phyloP scores from a whole-genome alignment of 2,113 vertebrate species.

The Crocuta crocuta region DNA sequence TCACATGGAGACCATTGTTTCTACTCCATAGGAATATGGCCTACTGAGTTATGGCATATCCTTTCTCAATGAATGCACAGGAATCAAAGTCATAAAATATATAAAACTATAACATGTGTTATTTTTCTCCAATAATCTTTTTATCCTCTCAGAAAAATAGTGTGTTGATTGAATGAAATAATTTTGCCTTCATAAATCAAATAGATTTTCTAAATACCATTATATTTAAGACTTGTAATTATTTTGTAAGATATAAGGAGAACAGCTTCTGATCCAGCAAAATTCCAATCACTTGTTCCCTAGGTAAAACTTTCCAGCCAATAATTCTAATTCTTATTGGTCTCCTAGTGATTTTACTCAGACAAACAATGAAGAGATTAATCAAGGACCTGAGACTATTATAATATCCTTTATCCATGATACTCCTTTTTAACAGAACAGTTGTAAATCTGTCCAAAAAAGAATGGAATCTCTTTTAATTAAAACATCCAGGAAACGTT shows the following conservation, averaged over 20 bases:
- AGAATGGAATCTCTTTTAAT: neutral
- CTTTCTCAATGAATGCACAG: neutral
- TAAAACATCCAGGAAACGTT: neutral
- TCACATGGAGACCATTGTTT: neutral
- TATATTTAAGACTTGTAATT: neutral
- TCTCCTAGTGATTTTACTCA: neutral
- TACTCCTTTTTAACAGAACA: neutral
- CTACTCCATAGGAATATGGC: neutral
- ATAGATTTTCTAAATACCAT: neutral
- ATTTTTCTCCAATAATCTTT: neutral
- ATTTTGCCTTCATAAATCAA: neutral
- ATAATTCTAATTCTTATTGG: neutral
- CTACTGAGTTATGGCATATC: neutral
- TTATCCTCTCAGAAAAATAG: neutral
- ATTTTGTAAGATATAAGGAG: neutral
- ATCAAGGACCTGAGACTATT: neutral
- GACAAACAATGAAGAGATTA: neutral
- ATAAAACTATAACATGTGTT: neutral
- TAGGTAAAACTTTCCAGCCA: neutral
- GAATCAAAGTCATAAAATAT: neutral
- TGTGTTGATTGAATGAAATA: neutral
- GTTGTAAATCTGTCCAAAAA: neutral
- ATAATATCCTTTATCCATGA: neutral
- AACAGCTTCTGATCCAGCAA: neutral
- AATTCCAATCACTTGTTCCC: neutral